Base-by-base conservation (phyloP, 1,140 invertebrate genomes). In the Lepidostoma basale region DNA sequence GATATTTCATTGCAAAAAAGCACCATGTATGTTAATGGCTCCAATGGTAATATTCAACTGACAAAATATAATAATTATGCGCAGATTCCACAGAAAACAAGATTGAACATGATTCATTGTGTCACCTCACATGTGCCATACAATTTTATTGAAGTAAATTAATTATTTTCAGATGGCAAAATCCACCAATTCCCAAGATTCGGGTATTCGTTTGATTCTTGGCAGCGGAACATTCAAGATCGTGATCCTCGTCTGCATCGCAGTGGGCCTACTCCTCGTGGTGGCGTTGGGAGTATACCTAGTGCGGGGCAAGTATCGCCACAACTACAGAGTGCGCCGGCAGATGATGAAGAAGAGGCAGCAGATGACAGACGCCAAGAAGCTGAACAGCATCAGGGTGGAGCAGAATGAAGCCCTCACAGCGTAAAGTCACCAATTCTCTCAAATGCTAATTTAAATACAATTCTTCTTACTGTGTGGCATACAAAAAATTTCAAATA, bases 331-430 rank as follows among this genome's bases (percentile, higher is more conserved):
- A 14, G 73, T 79, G 20, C 71, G 77, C 9, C 77, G 77, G 25
- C 76, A 76, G 3, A 78, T 79, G 14, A 52, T 78, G 63, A 73
- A 78, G n/a, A 81, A 79, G 70, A 67, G 81, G 40, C 81, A 83
- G 65, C 77, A 75, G 22, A 73, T 74, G 3, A 6, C 65, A 0
- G 80, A 83, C 54, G 67, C 74, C 8, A 76, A 73, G 62, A 71
- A 76, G 5, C 33, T 67, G 14, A 76, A 76, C 36, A 16, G 12
- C n/a, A 16, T 6, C 14, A 23, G 10, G 14, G 20, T 8, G 0
- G 45, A 23, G 18, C 22, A 56, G 16, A 69, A 69, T 33, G 16
- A 63, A 12, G 25, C 62, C 30, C 49, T 69, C 2, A 52, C n/a
- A n/a, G n/a, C n/a, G n/a, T n/a, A n/a, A n/a, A 33, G 12, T 12